Evolutionary conservation across 2,113 vertebrate genomes (phyloP), one percentile per base, ranked within the genome.

Genomic region (Phrynosoma blainvillii): DNA sequence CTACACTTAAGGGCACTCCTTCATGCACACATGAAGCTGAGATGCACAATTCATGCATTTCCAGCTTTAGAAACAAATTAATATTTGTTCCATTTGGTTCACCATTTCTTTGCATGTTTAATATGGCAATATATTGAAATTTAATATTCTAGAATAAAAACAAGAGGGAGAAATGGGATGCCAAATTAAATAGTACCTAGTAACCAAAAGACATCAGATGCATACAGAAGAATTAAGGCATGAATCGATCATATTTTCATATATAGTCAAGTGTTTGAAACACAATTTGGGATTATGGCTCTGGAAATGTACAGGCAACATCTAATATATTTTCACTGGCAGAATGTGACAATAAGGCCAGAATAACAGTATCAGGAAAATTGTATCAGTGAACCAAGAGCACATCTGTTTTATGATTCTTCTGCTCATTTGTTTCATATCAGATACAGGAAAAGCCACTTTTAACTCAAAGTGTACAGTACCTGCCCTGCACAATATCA

Each of bases 401-500:
- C 27, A 71, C 27, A 71, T 71, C 25, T 71, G 68, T 0, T 6
- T 23, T 81, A 42, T 82, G 8, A 52, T 5, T 59, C 4, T 47
- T 32, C 77, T 83, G 66, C 85, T 65, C 1, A 9, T 65, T 0
- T 89, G 2, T 1, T 71, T 66, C 74, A 40, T 68, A 56, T 30
- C 14, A 87, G 25, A 82, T 2, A 79, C 1, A 59, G 1, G 10
- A 5, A n/a, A 4, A 32, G 25, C 62, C 40, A 54, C n/a, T 83
- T 6, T 71, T 74, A 91, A 36, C 76, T 83, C 62, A 30, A 42
- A 52, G 1, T 52, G 21, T 74, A 65, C 84, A 97, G 71, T 95
- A 99, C 99, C 97, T 97, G 94, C 98, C 98, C 91, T 98, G 74
- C 88, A 99, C 97, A 92, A 99, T 98, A 91, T 99, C 98, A 54